phyloP scores from a whole-genome alignment of 2,113 vertebrate species.

The Brachyistius frenatus region DNA sequence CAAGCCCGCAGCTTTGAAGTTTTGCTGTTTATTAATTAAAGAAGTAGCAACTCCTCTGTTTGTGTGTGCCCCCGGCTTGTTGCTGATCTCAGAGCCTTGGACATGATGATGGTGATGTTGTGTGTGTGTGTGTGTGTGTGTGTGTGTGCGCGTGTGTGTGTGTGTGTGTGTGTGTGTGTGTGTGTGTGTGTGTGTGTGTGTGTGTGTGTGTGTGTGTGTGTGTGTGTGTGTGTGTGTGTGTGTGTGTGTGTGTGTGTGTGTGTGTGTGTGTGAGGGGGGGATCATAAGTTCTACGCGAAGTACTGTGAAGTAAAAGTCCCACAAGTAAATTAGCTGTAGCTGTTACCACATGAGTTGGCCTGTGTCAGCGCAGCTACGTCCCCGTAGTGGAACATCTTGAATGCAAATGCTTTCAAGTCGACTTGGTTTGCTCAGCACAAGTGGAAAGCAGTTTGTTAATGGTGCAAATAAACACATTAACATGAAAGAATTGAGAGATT shows the following conservation, averaged over 20 bases:
- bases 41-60: conserved; percentile 62
- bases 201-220: neutral
- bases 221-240: neutral
- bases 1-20: conserved; percentile 70
- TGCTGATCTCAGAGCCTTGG: conserved; percentile 52
- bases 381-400: conserved; percentile 61
- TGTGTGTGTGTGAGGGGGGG: neutral
- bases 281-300: conserved; percentile 55
- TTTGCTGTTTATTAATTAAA: conserved; percentile 80
- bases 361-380: conserved; percentile 44
- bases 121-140: neutral
- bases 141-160: neutral
- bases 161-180: neutral
- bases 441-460: conserved; percentile 36
- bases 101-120: conserved; percentile 28
- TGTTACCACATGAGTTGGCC: conserved; percentile 62
- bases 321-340: conserved; percentile 66
- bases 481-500: conserved; percentile 43
- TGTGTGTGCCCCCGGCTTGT: conserved; percentile 54
- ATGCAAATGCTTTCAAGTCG: conserved; percentile 54
- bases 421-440: conserved; percentile 37
- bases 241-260: neutral
- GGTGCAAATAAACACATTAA: conserved; percentile 38
- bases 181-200: neutral
- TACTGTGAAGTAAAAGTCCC: conserved; percentile 57